phyloP scores from a whole-genome alignment of 2,797 vertebrate genomes.

The Sebastes matsubarae region DNA sequence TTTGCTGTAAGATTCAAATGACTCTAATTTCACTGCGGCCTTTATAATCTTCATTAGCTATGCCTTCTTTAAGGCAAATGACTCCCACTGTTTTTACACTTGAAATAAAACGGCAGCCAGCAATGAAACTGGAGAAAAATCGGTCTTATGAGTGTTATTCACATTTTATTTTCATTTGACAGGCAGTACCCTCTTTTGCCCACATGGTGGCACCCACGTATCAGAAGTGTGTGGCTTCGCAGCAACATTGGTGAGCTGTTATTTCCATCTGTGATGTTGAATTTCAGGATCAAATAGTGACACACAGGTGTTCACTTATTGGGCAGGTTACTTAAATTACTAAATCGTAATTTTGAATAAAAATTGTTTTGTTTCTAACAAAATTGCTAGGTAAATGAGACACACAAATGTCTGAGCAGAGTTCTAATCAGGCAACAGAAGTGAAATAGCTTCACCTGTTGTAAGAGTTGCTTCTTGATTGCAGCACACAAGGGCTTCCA shows the following conservation, averaged over 20 bases:
- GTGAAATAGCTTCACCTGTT: not conserved
- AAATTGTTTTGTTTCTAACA: not conserved
- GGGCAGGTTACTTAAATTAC: no score
- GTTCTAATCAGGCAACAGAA: not conserved
- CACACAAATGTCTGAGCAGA: rapidly evolving
- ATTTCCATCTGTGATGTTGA: not conserved
- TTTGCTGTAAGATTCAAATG: not conserved
- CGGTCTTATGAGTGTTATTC: not conserved
- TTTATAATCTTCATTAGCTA: not conserved
- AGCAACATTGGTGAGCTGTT: no score
- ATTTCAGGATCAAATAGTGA: not conserved
- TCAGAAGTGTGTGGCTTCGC: not conserved
- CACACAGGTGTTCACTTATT: not conserved
- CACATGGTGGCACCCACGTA: not conserved
- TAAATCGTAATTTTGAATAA: rapidly evolving
- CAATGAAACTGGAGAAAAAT: not conserved
- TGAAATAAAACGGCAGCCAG: constrained; percentile 11
- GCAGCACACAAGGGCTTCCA: not conserved
- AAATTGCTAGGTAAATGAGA: not conserved
- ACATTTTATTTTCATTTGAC: not conserved
- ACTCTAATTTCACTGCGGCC: not conserved
- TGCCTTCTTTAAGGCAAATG: not conserved
- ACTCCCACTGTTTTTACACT: not conserved
- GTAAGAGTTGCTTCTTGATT: not conserved
- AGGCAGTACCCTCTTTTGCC: not conserved